Evolutionary conservation across 2,797 vertebrate species (phyloP).

Genomic region (Hydrocynus forskahlii): DNA sequence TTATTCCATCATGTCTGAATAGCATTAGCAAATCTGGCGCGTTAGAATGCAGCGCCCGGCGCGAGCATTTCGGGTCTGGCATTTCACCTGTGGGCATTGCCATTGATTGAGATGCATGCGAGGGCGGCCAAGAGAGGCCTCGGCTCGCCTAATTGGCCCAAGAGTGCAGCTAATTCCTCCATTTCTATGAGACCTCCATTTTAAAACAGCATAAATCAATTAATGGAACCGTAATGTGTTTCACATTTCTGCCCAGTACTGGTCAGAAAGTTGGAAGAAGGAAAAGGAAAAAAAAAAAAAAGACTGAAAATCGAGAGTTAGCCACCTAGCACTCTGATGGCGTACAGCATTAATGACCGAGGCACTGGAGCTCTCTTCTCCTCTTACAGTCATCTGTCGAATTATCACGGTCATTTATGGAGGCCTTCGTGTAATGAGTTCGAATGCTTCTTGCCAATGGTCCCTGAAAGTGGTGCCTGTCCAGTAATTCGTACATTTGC

Average conservation of each 20-base stretch:
- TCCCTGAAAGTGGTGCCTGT: conserved; percentile 51
- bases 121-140: conserved; percentile 47
- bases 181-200: conserved; percentile 74
- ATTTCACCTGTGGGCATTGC: conserved; percentile 75
- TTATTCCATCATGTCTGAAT: conserved; percentile 35
- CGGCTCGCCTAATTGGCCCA: conserved; percentile 75
- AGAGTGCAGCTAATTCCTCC: conserved; percentile 71
- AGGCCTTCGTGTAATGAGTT: conserved; percentile 52
- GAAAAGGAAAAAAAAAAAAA: not conserved
- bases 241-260: conserved; percentile 72
- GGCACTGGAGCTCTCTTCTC: conserved; percentile 38
- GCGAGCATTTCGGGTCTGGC: conserved; percentile 65
- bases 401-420: conserved; percentile 49
- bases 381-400: conserved; percentile 52
- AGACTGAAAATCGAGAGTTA: conserved; percentile 7
- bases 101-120: conserved; percentile 73
- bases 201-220: conserved; percentile 77
- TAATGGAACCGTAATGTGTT: conserved; percentile 77
- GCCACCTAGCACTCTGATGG: conserved; percentile 53
- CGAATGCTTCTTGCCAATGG: conserved; percentile 43
- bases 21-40: conserved; percentile 33
- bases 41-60: conserved; percentile 72
- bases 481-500: conserved; percentile 56
- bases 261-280: conserved; percentile 63
- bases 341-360: conserved; percentile 51